These are phyloP conservation scores for Biston betularia DNA, from an alignment of 2,888 invertebrate species.

Conservation along the genomic window DNA sequence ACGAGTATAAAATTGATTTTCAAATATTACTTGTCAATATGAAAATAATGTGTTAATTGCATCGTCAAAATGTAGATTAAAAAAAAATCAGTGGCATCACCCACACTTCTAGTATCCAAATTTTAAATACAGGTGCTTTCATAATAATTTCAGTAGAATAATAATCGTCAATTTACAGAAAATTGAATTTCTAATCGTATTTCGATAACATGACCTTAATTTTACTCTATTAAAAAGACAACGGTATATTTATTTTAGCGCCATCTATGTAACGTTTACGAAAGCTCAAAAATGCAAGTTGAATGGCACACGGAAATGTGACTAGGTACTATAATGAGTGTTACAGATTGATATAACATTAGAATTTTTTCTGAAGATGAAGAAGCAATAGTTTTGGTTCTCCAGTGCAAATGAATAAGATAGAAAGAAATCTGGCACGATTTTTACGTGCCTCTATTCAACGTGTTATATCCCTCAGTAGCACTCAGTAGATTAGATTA, in stretches of 20 bases:
- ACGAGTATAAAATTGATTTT: conserved; percentile 14
- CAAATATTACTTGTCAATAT: conserved; percentile 25
- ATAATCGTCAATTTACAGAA: neutral
- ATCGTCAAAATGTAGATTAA: conserved; percentile 37
- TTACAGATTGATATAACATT: conserved; percentile 14
- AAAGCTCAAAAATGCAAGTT: conserved; percentile 37
- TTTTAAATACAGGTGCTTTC: conserved; percentile 26
- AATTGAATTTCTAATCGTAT: neutral
- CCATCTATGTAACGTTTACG: conserved; percentile 36
- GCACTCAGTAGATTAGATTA: conserved; percentile 29
- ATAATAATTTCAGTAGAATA: neutral
- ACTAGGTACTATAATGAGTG: conserved; percentile 54
- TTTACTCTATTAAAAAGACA: conserved; percentile 13
- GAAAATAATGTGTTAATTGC: conserved; percentile 29
- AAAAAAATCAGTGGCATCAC: conserved; percentile 27
- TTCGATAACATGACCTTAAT: conserved; percentile 14
- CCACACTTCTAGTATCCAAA: conserved; percentile 55
- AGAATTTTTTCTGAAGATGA: too few species aligned
- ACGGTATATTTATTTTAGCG: conserved; percentile 25
- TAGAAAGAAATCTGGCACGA: neutral
- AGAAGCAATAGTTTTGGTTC: neutral
- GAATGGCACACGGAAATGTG: conserved; percentile 67
- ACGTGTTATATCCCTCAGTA: conserved; percentile 13
- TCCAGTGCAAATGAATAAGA: neutral
- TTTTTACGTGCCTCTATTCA: neutral